Evolutionary conservation across 1,140 invertebrate genomes (phyloP), one percentile per base, ranked within the genome.

Genomic region (Drosophila ohnishii): DNA sequence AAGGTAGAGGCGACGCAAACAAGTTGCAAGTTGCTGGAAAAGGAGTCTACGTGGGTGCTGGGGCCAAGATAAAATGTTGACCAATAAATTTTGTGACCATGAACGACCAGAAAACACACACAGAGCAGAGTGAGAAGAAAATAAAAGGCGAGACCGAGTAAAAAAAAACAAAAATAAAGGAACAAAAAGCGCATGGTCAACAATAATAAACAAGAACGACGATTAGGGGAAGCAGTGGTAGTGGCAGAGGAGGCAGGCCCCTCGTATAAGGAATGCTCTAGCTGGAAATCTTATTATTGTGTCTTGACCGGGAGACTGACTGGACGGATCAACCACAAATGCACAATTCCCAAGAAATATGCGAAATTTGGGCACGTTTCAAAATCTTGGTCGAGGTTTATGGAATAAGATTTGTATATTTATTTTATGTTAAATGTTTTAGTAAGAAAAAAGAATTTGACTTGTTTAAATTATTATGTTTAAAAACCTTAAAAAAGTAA

Each of bases 21-120:
- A 78, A 81, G 78, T 86, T 78, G 64, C 70, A 80, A 57, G 72
- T 48, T 47, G 51, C 53, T 66, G 51, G 60, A 37, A 62, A 72
- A 74, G 35, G 51, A 67, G 59, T 63, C 30, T 34, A 44, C 44
- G 75, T 65, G 39, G 58, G 72, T 75, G 72, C 55, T 61, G 62
- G 48, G 67, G 57, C 61, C 64, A 60, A 85, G 83, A 82, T 85
- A 78, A 82, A 82, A 87, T 87, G 82, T 85, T 85, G 82, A 72
- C 82, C 83, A 85, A 85, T 87, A 85, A 85, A 85, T 85, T 86
- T 78, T 77, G 61, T 86, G 78, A 81, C 82, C 74, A 86, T 85
- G 78, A 78, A 86, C 72, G 72, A 67, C 34, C 51, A 37, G 10
- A 37, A 56, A 60, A 45, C 61, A 62, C 74, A 75, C 51, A 55